Evolutionary conservation across 2,888 invertebrate genomes (phyloP).

Genomic region (Isoperla grammatica): DNA sequence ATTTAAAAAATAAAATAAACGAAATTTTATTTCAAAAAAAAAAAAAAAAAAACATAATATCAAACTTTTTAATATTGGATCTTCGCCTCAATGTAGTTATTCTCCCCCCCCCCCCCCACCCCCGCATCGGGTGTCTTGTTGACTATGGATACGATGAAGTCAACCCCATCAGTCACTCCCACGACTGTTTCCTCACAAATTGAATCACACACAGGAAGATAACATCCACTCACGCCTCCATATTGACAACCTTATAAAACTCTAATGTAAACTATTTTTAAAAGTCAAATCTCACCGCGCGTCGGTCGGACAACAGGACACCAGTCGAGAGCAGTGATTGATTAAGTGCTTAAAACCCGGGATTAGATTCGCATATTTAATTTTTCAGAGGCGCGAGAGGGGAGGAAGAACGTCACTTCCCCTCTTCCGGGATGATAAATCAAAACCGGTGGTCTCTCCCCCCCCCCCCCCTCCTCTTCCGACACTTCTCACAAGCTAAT

Average conservation of each 20-base stretch:
- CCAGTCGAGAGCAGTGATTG: conserved; percentile 21
- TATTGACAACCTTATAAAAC: conserved; percentile 12
- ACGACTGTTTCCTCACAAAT: no score
- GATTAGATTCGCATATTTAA: conserved; percentile 29
- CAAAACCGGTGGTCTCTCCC: neutral
- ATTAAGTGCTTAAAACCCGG: conserved; percentile 27
- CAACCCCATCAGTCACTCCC: no score
- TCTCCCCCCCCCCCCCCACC: no score
- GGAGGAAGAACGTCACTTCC: neutral
- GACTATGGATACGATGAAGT: no score
- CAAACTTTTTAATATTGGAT: no score
- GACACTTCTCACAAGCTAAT: neutral
- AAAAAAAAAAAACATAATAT: no score
- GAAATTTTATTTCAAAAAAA: no score
- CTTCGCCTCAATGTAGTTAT: no score
- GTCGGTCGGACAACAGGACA: no score
- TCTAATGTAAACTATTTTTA: neutral
- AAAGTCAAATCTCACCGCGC: conserved; percentile 5
- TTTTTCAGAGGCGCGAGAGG: conserved; percentile 18
- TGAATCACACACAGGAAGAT: neutral
- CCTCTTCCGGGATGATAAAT: conserved; percentile 15
- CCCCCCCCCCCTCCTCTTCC: conserved; percentile 2
- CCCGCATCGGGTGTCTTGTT: no score
- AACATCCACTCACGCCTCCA: conserved; percentile 1
- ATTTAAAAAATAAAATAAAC: no score